Base-by-base conservation (phyloP, 2,797 vertebrate genomes). In the Setipinna tenuifilis region DNA sequence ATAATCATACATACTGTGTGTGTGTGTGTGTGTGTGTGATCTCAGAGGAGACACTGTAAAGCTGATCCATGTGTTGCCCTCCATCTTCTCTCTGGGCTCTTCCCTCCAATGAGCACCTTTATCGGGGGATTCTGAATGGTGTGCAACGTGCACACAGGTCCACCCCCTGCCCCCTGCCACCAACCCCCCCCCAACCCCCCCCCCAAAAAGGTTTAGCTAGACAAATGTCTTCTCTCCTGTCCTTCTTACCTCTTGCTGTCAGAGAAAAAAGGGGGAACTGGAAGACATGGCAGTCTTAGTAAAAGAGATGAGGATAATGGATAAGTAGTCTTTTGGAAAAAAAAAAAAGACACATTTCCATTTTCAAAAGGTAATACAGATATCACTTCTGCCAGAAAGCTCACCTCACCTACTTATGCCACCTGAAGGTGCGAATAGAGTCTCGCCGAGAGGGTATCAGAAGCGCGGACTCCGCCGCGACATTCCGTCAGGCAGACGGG, bases 401-500 rank as follows among this genome's bases (percentile, higher is more conserved):
- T 83, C 88, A 85, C 80, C 80, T 82, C 88, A 85, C 80, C 44
- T 12, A 50, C 68, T 87, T 84, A 17, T 10, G n/a, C 59, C 71
- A 35, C 71, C 61, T 80, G 83, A 92, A 91, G 90, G 88, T 90
- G 83, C 68, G 44, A 90, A 83, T 54, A 21, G 78, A 92, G 85
- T 84, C 88, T 78, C 91, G 88, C 92, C 88, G 91, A 90, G 90
- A 88, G 89, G 89, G 87, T 87, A 80, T 84, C 75, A 90, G 84
- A 86, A 90, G 91, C 90, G 84, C 88, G 86, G 91, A 86, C 80
- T 85, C 83, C 83, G 85, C 62, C 82, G 50, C 7, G 7, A 54
- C 50, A 54, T 94, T 92, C 92, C 80, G 80, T 88, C 12, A 87
- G 90, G 93, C 88, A 91, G 91, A 92, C 1, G 88, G 92, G 93